Base-by-base conservation (phyloP, 2,888 invertebrate genomes). In the Dioctria rufipes region DNA sequence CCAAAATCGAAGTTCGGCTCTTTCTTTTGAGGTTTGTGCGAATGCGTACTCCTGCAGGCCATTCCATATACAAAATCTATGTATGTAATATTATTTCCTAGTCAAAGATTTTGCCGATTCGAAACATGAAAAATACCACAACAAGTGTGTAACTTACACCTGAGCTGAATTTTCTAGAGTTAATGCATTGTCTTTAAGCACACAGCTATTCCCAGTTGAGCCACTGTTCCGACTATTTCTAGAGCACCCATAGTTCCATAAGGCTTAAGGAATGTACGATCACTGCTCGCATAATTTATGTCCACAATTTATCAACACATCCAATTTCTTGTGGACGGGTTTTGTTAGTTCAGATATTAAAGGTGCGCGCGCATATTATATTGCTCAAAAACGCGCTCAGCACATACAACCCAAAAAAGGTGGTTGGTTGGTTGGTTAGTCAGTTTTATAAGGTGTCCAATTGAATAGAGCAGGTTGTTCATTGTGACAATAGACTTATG, bases 1-100 rank as follows among this genome's bases (percentile, higher is more conserved):
- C 25, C 25, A 25, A 13, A 63, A 81, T 77, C 81, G 80, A 79
- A 67, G 54, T 73, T 78, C 69, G 81, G 83, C 82, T 83, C 83
- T 81, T 82, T 11, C 83, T 81, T 83, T 83, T 81, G 80, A 81
- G 83, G 82, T 80, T 80, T 78, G 46, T 58, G 65, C 77, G 25
- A 25, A 25, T 25, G 66, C 69, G 65, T 58, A 75, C 66, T 43
- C 63, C 78, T 60, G 63, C 78, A 78, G 83, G 78, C 81, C 83
- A 81, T 80, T 80, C 25, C 0, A 1, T 25, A 2, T 25, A 25
- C 25, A 25, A 25, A 25, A 25, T 25, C 25, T 25, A 25, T 46
- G 2, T 5, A 82, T 81, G 83, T 81, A 78, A 80, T 80, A 25
- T 25, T 25, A 82, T 25, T 75, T 58, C 60, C 58, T 75, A 75